Evolutionary conservation across 2,113 vertebrate species (phyloP).

Genomic region (Ia io): DNA sequence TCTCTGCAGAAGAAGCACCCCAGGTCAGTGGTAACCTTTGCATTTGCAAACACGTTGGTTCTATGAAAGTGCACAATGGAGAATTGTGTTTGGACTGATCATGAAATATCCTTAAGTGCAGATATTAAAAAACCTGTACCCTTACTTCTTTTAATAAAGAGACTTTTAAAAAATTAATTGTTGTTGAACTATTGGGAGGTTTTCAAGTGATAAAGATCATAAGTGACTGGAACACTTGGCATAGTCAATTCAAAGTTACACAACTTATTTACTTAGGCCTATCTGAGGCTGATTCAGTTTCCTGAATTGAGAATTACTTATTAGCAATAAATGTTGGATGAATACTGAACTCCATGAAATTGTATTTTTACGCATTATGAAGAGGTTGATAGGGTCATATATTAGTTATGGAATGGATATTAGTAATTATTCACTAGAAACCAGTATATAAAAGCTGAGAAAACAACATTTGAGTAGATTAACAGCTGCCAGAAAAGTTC

Average conservation of each 20-base stretch:
- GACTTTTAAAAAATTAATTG: not conserved
- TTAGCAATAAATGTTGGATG: no score
- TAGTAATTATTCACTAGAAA: not conserved
- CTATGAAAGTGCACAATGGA: no score
- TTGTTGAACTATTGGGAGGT: not conserved
- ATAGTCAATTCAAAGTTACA: not conserved
- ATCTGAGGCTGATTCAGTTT: not conserved
- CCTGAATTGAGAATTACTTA: not conserved
- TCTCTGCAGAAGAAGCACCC: not conserved
- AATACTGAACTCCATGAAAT: not conserved
- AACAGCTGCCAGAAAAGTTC: not conserved
- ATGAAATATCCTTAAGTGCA: not conserved
- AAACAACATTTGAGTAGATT: fast-evolving
- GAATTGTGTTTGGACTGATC: no score
- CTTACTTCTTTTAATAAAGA: not conserved
- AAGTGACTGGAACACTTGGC: no score
- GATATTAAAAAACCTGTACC: not conserved
- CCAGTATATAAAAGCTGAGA: fast-evolving
- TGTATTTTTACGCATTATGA: not conserved
- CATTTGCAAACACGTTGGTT: fast-evolving
- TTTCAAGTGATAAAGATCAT: not conserved
- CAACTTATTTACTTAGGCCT: not conserved
- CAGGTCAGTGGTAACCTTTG: fast-evolving
- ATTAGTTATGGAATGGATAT: not conserved
- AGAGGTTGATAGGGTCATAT: no score